phyloP scores from a whole-genome alignment of 2,797 vertebrate genomes.

The Serranus cabrilla region DNA sequence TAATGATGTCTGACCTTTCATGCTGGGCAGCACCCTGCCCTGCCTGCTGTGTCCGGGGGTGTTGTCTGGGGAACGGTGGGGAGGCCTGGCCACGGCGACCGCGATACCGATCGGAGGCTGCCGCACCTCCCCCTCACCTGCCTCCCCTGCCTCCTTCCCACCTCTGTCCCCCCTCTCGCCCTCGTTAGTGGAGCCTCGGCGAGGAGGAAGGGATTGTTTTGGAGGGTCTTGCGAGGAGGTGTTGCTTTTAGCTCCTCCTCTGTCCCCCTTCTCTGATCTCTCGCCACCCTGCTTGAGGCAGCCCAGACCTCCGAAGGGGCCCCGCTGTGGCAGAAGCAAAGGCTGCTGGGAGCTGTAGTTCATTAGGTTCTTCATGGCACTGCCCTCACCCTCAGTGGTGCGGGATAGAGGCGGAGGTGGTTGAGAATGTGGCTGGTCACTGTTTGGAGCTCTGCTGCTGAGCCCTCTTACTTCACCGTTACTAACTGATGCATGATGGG shows the following conservation, averaged over 20 bases:
- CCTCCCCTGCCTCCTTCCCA: slow-evolving; percentile 81
- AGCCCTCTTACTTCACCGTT: slow-evolving; percentile 87
- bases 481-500: slow-evolving; percentile 76
- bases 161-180: slow-evolving; percentile 88
- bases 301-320: slow-evolving; percentile 92
- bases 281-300: slow-evolving; percentile 90
- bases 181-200: slow-evolving; percentile 86
- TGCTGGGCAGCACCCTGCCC: slow-evolving; percentile 84
- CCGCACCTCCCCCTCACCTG: slow-evolving; percentile 92
- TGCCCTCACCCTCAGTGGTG: slow-evolving; percentile 85
- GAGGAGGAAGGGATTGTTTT: slow-evolving; percentile 83
- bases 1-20: slow-evolving; percentile 87
- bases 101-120: slow-evolving; percentile 97
- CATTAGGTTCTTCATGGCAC: slow-evolving; percentile 95
- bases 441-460: slow-evolving; percentile 40
- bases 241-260: slow-evolving; percentile 80
- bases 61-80: slow-evolving; percentile 87
- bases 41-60: slow-evolving; percentile 86
- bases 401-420: slow-evolving; percentile 54
- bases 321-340: slow-evolving; percentile 90
- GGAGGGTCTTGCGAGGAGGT: slow-evolving; percentile 85
- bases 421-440: slow-evolving; percentile 69
- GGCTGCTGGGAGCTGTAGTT: slow-evolving; percentile 95
- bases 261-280: slow-evolving; percentile 77
- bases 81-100: slow-evolving; percentile 92